Percentiles rank a stretch among this genome's conserved stretches.
These are phyloP conservation scores for Lepisosteus oculatus DNA, from an alignment of 2,113 vertebrate genomes.

Conservation along the genomic window DNA sequence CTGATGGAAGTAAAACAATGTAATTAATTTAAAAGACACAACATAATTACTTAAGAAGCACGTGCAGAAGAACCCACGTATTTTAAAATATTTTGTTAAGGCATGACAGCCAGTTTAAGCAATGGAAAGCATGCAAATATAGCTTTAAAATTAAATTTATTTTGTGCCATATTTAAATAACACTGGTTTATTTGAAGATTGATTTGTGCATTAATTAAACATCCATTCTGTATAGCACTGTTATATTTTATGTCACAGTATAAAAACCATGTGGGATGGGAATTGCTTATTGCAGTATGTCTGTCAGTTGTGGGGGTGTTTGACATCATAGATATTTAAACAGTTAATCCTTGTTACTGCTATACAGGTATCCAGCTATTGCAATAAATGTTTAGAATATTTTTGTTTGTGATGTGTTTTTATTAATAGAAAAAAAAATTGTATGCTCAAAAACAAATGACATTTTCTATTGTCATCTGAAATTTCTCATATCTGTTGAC, in stretches of 20 bases:
- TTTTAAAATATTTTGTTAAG: conserved; percentile 75
- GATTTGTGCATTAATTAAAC: conserved; percentile 77
- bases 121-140: conserved; percentile 89
- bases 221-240: conserved; percentile 86
- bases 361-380: conserved; percentile 97
- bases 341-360: conserved; percentile 97
- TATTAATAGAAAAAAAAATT: conserved; percentile 33
- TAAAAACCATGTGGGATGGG: conserved; percentile 74
- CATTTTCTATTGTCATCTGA: no score
- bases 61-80: conserved; percentile 67
- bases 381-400: conserved; percentile 99
- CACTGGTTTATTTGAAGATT: conserved; percentile 63
- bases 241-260: conserved; percentile 83
- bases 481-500: no score
- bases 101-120: conserved; percentile 90
- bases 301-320: conserved; percentile 95
- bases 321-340: conserved; percentile 96
- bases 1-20: conserved; percentile 50
- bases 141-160: conserved; percentile 76
- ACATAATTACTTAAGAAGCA: conserved; percentile 68
- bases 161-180: conserved; percentile 73
- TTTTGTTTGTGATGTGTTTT: conserved; percentile 69
- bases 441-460: no score
- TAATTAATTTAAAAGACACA: conserved; percentile 20
- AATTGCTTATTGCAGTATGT: conserved; percentile 95